Evolutionary conservation across 2,113 vertebrate genomes (phyloP).

Genomic region (Talpa occidentalis): DNA sequence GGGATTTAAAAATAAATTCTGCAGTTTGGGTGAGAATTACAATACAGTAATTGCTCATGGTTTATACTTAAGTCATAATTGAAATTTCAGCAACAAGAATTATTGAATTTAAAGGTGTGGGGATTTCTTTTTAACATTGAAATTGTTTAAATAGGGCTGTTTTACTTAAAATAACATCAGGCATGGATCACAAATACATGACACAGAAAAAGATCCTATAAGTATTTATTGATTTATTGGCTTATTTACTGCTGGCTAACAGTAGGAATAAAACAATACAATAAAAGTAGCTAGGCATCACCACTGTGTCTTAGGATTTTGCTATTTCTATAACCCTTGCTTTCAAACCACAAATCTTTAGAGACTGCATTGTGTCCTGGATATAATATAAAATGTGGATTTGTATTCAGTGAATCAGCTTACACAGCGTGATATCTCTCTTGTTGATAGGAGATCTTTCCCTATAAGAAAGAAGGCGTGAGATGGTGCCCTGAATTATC

Average conservation of each 20-base stretch:
- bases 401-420: constrained; percentile 49
- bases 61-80: constrained; percentile 46
- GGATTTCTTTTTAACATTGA: constrained; percentile 37
- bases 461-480: neutral
- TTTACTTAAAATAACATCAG: constrained; percentile 33
- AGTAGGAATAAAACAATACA: constrained; percentile 34
- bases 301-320: constrained; percentile 29
- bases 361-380: constrained; percentile 15
- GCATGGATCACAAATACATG: neutral
- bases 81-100: constrained; percentile 38
- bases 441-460: constrained; percentile 28
- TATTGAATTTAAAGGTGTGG: constrained; percentile 36
- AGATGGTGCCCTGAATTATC: constrained; percentile 12
- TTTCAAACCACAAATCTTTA: constrained; percentile 54
- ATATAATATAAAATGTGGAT: constrained; percentile 59
- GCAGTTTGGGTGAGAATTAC: constrained; percentile 22
- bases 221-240: constrained; percentile 21
- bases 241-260: constrained; percentile 43
- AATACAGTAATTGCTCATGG: constrained; percentile 11
- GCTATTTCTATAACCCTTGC: constrained; percentile 34
- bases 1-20: constrained; percentile 54
- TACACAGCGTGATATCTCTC: constrained; percentile 11
- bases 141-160: constrained; percentile 2
- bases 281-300: constrained; percentile 8
- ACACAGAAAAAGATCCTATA: constrained; percentile 11